These are phyloP conservation scores for Sitta carolinensis DNA, from an alignment of 2,797 vertebrate species.

Conservation along the genomic window DNA sequence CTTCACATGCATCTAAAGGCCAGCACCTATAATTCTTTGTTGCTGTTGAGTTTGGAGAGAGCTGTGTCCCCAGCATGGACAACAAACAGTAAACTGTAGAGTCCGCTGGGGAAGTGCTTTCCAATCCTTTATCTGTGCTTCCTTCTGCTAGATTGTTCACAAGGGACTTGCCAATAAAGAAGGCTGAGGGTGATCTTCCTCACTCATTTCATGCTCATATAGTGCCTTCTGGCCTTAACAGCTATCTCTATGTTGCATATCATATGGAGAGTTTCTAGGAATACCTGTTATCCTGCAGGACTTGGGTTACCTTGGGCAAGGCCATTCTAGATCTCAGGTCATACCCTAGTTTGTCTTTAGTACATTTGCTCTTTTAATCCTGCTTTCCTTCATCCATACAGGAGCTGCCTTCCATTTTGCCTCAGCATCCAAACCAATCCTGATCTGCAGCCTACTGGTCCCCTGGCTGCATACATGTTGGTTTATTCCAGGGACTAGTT, in stretches of 20 bases:
- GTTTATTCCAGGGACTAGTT: not conserved
- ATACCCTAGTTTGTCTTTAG: not conserved
- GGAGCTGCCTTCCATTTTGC: not conserved
- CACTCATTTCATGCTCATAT: not conserved
- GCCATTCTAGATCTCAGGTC: not conserved
- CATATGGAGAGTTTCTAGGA: not conserved
- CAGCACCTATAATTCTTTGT: not conserved
- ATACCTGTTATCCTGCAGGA: not conserved
- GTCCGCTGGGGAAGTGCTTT: not conserved
- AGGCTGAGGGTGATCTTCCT: not conserved
- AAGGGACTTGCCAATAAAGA: not conserved
- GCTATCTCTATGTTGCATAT: not conserved
- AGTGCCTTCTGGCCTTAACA: not conserved
- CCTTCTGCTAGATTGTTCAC: not conserved
- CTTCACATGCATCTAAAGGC: not conserved
- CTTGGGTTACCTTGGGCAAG: not conserved
- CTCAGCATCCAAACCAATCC: not conserved
- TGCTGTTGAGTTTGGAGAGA: not conserved
- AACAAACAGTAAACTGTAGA: not conserved
- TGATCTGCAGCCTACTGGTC: not conserved
- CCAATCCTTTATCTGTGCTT: not conserved
- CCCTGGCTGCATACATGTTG: not conserved
- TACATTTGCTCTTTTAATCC: not conserved
- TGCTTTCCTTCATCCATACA: not conserved
- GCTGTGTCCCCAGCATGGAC: not conserved